Base-by-base conservation (phyloP, 2,113 vertebrate species). In the Triplophysa siluroides region DNA sequence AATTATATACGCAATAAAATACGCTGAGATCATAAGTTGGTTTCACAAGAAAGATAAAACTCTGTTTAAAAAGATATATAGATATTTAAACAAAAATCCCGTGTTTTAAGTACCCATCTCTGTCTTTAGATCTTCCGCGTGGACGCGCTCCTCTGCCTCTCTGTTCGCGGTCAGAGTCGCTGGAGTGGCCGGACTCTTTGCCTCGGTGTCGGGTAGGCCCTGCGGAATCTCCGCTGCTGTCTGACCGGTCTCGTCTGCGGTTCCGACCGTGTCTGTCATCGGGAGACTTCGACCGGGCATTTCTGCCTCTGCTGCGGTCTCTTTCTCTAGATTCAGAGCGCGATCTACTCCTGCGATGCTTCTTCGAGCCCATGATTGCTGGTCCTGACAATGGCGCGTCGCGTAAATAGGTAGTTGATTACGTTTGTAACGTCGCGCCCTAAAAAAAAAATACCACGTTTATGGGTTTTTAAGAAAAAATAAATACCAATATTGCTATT, bases 331-430 rank as follows among this genome's bases (percentile, higher is more conserved):
- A 82, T 2, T 81, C 78, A 4, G 88, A 89, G 4, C 85, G 82
- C 2, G 87, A 85, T 24, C 61, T 71, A 16, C 80, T 81, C 19
- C 87, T 73, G 68, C 88, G 88, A 81, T 88, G 74, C 19, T 84
- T 84, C 38, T 87, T 92, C 73, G 90, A 83, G 38, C 2, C 82
- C 92, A 94, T 94, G 60, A 63, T 82, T 33, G 18, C 8, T 80
- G 93, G 92, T 82, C 92, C 86, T 72, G 14, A 1, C 2, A 10
- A 14, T 1, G 16, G 0, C 0, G 19, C 72, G 93, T 90, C 93
- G 92, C 93, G 65, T 91, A 91, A 91, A 91, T 92, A 90, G 58
- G 61, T 43, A 70, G 80, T 56, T 26, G 24, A 26, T 19, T 6
- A 14, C 29, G 3, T 29, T 29, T 19, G 0, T 19, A 19, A 50